Conservation (phyloP, 2,797 vertebrate genomes). For the Lagodon rhomboides region DNA sequence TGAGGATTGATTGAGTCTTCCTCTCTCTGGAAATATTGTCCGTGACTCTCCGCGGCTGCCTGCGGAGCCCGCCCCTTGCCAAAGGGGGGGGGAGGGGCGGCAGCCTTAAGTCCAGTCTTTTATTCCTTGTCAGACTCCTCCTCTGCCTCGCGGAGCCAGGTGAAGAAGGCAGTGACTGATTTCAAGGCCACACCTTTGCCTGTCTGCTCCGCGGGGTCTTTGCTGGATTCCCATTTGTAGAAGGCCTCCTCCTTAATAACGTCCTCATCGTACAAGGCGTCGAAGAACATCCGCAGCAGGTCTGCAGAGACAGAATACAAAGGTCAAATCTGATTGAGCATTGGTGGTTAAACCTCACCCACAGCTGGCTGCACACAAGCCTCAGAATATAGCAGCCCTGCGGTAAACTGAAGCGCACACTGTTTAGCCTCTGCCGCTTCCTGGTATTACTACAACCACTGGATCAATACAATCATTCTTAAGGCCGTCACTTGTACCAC, state of each 20-base stretch:
- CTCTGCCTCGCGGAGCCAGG: slow-evolving; percentile 96
- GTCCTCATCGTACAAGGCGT: slow-evolving; percentile 95
- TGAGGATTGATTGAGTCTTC: slow-evolving; percentile 84
- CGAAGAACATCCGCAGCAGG: slow-evolving; percentile 96
- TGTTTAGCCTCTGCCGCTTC: neutral
- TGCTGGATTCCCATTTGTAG: slow-evolving; percentile 98
- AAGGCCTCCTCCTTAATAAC: slow-evolving; percentile 98
- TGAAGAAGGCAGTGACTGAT: slow-evolving; percentile 97
- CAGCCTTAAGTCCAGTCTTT: slow-evolving; percentile 70
- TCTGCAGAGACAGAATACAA: slow-evolving; percentile 79
- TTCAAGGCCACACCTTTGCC: slow-evolving; percentile 98
- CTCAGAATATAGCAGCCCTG: neutral
- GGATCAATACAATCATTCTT: too few species aligned
- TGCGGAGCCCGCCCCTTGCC: slow-evolving; percentile 57
- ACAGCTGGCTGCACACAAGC: neutral
- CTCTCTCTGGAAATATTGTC: slow-evolving; percentile 77
- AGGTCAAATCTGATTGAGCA: slow-evolving; percentile 5
- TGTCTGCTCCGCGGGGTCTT: slow-evolving; percentile 94
- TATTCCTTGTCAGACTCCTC: slow-evolving; percentile 98
- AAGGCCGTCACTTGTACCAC: neutral
- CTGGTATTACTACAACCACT: too few species aligned
- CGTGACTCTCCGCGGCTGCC: slow-evolving; percentile 55
- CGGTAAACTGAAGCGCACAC: neutral
- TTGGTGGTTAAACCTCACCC: neutral
- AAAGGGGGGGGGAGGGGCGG: slow-evolving; percentile 33